Evolutionary conservation across 1,140 invertebrate genomes (phyloP).

Genomic region (Tetramorium simillimum): DNA sequence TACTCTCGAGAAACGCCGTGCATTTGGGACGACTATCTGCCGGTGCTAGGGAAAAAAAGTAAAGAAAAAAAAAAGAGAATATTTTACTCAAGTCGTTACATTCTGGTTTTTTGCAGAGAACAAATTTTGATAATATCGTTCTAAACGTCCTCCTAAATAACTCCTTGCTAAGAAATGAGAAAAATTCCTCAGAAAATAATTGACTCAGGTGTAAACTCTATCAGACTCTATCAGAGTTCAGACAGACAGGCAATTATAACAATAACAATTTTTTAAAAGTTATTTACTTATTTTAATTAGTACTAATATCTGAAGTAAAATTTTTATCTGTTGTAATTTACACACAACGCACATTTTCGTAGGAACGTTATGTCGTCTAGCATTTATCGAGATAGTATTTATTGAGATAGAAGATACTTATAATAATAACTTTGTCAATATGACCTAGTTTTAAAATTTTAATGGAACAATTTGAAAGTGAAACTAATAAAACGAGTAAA

Average conservation of each 20-base stretch:
- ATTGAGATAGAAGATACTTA: neutral
- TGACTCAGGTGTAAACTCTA: neutral
- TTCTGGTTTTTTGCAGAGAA: constrained; percentile 27
- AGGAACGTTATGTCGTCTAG: neutral
- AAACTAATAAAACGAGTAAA: constrained; percentile 26
- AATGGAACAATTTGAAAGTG: neutral
- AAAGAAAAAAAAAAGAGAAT: constrained; percentile 28
- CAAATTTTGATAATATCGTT: constrained; percentile 47
- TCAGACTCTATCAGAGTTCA: neutral
- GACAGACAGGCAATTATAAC: neutral
- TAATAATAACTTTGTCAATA: neutral
- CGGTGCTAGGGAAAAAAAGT: constrained; percentile 52
- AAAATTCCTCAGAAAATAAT: constrained; percentile 11
- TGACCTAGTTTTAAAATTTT: neutral
- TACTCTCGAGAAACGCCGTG: constrained; percentile 49
- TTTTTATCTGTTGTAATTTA: neutral
- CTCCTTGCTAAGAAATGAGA: neutral
- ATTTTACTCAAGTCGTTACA: constrained; percentile 46
- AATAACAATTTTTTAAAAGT: neutral
- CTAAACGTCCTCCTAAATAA: neutral
- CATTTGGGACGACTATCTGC: constrained; percentile 65
- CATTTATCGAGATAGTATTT: neutral
- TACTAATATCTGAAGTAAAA: neutral
- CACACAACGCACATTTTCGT: neutral
- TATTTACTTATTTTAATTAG: neutral